A percentile compares a stretch with the other conserved stretches of the same genome.
Conservation (phyloP, 2,888 invertebrate species). For the Ectemnius continuus region DNA sequence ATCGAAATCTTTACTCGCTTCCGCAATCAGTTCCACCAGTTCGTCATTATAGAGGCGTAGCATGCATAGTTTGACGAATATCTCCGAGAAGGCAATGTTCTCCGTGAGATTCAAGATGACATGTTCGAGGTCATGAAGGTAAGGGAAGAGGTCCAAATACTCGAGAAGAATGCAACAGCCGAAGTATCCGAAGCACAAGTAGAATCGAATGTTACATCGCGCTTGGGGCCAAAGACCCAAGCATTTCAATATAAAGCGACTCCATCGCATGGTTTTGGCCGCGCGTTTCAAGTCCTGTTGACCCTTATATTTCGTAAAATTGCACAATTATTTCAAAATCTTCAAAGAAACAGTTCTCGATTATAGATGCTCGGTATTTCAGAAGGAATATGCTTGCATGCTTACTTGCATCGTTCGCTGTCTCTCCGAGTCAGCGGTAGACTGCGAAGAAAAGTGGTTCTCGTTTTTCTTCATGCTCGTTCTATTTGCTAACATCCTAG, state of each 20-base stretch:
- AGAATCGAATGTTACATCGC: slow-evolving; percentile 57
- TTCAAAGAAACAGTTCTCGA: too few relatives aligned
- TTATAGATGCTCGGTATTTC: too few relatives aligned
- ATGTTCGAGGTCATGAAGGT: slow-evolving; percentile 63
- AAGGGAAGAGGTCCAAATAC: slow-evolving; percentile 64
- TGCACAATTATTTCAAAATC: too few relatives aligned
- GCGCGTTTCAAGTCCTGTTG: slow-evolving; percentile 55
- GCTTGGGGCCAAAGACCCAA: slow-evolving; percentile 68
- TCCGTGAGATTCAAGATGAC: slow-evolving; percentile 68
- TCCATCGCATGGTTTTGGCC: slow-evolving; percentile 61
- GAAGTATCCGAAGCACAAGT: slow-evolving; percentile 62
- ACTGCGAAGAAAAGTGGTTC: too few relatives aligned
- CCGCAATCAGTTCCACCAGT: slow-evolving; percentile 58
- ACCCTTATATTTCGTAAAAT: neutral
- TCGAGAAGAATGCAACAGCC: slow-evolving; percentile 68
- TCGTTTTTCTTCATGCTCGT: too few relatives aligned
- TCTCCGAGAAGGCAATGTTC: slow-evolving; percentile 66
- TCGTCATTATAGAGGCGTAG: slow-evolving; percentile 59
- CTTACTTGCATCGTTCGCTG: too few relatives aligned
- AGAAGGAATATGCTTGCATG: too few relatives aligned
- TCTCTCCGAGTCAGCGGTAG: too few relatives aligned
- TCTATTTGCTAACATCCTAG: too few relatives aligned
- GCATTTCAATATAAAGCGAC: slow-evolving; percentile 55
- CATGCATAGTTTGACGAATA: slow-evolving; percentile 65
- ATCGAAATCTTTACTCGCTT: slow-evolving; percentile 62